Conservation (phyloP, 2,797 vertebrate genomes). For the Semaprochilodus insignis region DNA sequence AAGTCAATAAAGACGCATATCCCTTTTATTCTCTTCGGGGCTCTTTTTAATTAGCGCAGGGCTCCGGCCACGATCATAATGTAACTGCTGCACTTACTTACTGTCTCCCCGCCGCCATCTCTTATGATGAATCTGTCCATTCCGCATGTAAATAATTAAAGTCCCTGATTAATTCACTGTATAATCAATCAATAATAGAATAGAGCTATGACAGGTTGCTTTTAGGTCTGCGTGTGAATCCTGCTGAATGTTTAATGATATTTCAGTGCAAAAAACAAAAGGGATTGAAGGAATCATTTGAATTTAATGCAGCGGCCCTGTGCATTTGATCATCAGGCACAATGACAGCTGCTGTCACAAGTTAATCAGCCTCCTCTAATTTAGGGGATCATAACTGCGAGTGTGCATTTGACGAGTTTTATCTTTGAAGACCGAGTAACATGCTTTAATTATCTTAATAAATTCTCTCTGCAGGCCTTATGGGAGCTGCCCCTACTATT, state of each 20-base stretch:
- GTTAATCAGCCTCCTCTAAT: conserved; percentile 66
- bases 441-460: conserved; percentile 39
- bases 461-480: conserved; percentile 5
- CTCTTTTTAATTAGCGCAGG: conserved; percentile 48
- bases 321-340: conserved; percentile 66
- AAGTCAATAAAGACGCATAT: conserved; percentile 50
- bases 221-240: conserved; percentile 69
- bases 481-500: conserved; percentile 32
- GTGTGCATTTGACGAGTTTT: conserved; percentile 1
- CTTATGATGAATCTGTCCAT: conserved; percentile 38
- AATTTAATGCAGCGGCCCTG: conserved; percentile 72
- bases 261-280: conserved; percentile 60
- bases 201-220: conserved; percentile 49
- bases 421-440: conserved; percentile 8
- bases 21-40: conserved; percentile 13
- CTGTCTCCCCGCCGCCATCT: not conserved
- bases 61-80: conserved; percentile 42
- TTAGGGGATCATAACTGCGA: conserved; percentile 13
- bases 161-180: conserved; percentile 48
- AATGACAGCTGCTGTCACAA: conserved; percentile 73
- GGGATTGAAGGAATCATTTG: conserved; percentile 60
- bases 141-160: conserved; percentile 52
- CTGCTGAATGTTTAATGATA: conserved; percentile 62
- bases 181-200: conserved; percentile 69
- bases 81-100: conserved; percentile 30